Evolutionary conservation across 2,888 invertebrate genomes (phyloP).

Genomic region (Macrosiphum euphorbiae): DNA sequence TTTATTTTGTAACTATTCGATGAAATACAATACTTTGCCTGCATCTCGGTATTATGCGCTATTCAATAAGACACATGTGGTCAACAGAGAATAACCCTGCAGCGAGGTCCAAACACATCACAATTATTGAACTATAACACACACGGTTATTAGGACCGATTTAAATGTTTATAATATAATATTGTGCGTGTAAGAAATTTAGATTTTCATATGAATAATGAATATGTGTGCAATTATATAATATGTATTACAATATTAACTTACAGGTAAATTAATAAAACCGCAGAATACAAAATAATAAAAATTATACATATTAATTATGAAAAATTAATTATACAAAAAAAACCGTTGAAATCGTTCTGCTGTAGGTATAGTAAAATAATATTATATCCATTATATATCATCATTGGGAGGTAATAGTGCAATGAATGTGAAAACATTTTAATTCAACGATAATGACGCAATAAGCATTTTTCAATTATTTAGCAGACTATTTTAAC

Average conservation of each 20-base stretch:
- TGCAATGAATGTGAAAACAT: neutral
- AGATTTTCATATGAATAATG: neutral
- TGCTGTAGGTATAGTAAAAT: neutral
- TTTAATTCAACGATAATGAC: neutral
- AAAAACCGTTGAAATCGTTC: neutral
- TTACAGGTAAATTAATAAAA: neutral
- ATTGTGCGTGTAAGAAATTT: neutral
- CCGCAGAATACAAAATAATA: neutral
- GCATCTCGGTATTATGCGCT: neutral
- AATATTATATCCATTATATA: neutral
- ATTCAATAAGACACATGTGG: neutral
- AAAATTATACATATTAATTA: neutral
- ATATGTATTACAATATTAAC: neutral
- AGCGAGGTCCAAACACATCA: neutral
- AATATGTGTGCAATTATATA: neutral
- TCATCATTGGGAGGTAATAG: neutral
- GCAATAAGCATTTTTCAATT: neutral
- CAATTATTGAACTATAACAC: too few relatives aligned
- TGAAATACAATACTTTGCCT: neutral
- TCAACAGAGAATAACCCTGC: neutral
- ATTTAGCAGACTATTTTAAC: too few relatives aligned
- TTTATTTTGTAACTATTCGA: neutral
- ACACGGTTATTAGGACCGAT: neutral
- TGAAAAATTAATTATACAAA: neutral
- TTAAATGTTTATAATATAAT: neutral